Percentiles rank a stretch among this genome's conserved stretches.
These are phyloP conservation scores for Gobius niger DNA, from an alignment of 2,113 vertebrate species.

Conservation along the genomic window DNA sequence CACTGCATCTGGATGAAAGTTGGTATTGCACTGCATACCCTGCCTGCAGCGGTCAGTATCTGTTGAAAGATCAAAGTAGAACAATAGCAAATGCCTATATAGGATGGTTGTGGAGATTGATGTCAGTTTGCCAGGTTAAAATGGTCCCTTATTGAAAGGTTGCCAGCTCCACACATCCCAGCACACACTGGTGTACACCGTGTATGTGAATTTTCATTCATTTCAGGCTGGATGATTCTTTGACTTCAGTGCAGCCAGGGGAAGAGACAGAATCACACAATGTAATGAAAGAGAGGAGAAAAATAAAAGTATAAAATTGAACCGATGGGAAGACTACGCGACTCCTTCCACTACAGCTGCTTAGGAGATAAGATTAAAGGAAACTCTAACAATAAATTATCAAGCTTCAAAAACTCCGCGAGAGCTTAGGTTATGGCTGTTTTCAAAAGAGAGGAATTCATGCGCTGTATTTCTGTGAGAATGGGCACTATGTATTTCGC, in stretches of 20 bases:
- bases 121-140: no score
- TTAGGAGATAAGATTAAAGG: constrained; percentile 5
- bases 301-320: constrained; percentile 1
- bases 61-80: no score
- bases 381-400: not conserved
- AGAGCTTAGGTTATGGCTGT: not conserved
- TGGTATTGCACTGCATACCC: no score
- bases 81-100: no score
- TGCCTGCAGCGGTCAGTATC: no score
- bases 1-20: no score
- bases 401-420: not conserved
- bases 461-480: constrained; percentile 11
- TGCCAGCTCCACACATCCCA: not conserved
- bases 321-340: not conserved
- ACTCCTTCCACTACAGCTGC: constrained; percentile 7
- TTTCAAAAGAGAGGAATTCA: constrained; percentile 30
- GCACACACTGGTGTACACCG: not conserved
- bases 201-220: constrained; percentile 6
- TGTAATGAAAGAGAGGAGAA: constrained; percentile 20
- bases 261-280: constrained; percentile 17
- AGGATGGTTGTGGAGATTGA: no score
- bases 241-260: constrained; percentile 35
- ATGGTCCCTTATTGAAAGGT: no score
- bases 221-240: constrained; percentile 27
- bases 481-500: constrained; percentile 9